Evolutionary conservation across 2,888 invertebrate species (phyloP), one percentile per base, ranked within the genome.

Genomic region (Melinaea menophilus): DNA sequence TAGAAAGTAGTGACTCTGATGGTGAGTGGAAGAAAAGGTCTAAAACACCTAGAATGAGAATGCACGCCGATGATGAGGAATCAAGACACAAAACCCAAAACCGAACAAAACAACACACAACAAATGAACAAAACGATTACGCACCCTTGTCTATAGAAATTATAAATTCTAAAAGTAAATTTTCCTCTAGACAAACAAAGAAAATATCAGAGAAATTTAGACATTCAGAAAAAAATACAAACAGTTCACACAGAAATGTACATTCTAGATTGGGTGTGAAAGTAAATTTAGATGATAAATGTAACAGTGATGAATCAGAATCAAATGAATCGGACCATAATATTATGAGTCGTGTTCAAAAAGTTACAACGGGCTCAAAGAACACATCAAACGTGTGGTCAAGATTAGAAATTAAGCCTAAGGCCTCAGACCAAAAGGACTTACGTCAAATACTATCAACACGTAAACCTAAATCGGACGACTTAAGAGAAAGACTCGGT

Each of bases 31-130:
- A 90, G 72, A 90, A 86, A 64, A 92, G 92, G 75, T 92, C 91
- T 58, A 95, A 95, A 85, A 84, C 92, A 56, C 94, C 95, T 7
- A 87, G 95, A 74, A 96, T 96, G 96, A 90, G 95, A 73, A 96
- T 96, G 96, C 95, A 95, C 81, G 96, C 96, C n/a, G 96, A 96
- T 83, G 96, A 96, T 77, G 95, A 95, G 82, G 95, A 95, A 80
- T 92, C 93, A 62, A 94, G 76, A 84, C 76, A 71, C 86, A 73
- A 71, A 81, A 82, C 73, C 82, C 72, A 73, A 76, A 74, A 69
- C 61, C 66, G 66, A 71, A 63, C 63, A 79, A 73, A 73, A 72
- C 72, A 62, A 69, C 73, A 22, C 71, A 75, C 67, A 45, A 61
- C 58, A 41, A 69, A 67, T 58, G 72, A 72, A 37, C 75, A 77